A percentile compares a stretch with the other conserved stretches of the same genome.
phyloP scores from a whole-genome alignment of 2,113 vertebrate genomes.

The Cavia aperea region DNA sequence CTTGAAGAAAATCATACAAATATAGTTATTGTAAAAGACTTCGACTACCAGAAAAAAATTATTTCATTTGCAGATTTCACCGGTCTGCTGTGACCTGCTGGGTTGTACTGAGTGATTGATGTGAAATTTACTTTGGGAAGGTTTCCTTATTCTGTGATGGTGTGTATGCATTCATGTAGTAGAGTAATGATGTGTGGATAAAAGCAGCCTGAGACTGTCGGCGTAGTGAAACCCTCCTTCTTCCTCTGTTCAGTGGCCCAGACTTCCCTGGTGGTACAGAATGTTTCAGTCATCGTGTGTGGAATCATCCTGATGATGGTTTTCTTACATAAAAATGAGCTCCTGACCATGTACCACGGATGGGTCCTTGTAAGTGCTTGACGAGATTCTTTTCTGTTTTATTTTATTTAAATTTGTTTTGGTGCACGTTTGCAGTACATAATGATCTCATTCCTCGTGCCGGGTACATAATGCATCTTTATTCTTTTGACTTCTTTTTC shows the following conservation, averaged over 20 bases:
- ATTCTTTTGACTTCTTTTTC: neutral
- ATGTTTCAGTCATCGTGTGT: conserved; percentile 91
- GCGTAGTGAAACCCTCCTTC: conserved; percentile 35
- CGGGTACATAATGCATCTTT: neutral
- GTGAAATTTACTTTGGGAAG: conserved; percentile 3
- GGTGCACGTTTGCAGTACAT: neutral
- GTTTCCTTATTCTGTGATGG: neutral
- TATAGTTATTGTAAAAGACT: neutral
- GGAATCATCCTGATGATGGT: conserved; percentile 94
- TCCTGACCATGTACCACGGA: conserved; percentile 87
- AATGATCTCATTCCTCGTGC: neutral
- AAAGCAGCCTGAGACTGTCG: neutral
- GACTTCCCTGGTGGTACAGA: conserved; percentile 94
- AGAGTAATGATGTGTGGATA: neutral
- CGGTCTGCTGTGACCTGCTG: neutral
- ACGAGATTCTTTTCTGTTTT: neutral
- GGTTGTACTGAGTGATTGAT: neutral
- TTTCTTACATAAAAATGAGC: conserved; percentile 89
- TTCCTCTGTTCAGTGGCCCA: conserved; percentile 86
- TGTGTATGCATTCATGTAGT: neutral
- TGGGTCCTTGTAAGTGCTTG: conserved; percentile 93
- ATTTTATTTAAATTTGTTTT: neutral
- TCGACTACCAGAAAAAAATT: neutral
- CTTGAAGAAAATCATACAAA: neutral
- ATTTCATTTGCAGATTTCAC: conserved; percentile 1